These are phyloP conservation scores for Brachypalpus laphriformis DNA, from an alignment of 2,888 invertebrate genomes.

Conservation along the genomic window DNA sequence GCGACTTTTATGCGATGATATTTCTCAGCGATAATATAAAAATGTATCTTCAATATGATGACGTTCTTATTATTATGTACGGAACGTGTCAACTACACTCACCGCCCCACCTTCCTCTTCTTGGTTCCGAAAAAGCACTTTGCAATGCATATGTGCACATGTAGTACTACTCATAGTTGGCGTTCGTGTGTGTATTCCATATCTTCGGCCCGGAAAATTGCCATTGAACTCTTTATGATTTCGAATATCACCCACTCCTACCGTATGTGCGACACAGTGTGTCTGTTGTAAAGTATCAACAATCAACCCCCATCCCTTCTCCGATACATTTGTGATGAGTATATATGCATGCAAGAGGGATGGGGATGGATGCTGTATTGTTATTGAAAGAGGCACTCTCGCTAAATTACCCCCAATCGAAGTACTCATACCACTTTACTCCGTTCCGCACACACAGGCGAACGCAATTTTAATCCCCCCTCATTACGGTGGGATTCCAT, in stretches of 20 bases:
- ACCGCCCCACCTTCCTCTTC: neutral
- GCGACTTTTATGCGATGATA: slow-evolving; percentile 71
- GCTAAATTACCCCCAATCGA: slow-evolving; percentile 68
- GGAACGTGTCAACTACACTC: slow-evolving; percentile 72
- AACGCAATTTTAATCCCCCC: slow-evolving; percentile 65
- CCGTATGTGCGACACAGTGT: slow-evolving; percentile 1
- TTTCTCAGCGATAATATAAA: slow-evolving; percentile 67
- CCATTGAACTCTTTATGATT: slow-evolving; percentile 71
- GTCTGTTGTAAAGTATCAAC: slow-evolving; percentile 63
- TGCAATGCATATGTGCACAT: slow-evolving; percentile 55
- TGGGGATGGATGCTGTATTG: slow-evolving; percentile 46
- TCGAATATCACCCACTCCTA: slow-evolving; percentile 29
- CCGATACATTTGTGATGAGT: slow-evolving; percentile 54
- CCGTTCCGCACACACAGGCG: slow-evolving; percentile 6
- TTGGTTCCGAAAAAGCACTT: slow-evolving; percentile 45
- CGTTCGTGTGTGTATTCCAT: neutral
- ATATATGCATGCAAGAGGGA: slow-evolving; percentile 35
- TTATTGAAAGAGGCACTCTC: slow-evolving; percentile 73
- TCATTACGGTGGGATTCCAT: slow-evolving; percentile 66
- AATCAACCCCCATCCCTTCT: slow-evolving; percentile 40
- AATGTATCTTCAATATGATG: slow-evolving; percentile 72
- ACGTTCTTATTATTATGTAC: slow-evolving; percentile 72
- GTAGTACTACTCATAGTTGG: slow-evolving; percentile 1
- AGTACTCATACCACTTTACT: slow-evolving; percentile 9
- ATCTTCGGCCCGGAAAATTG: slow-evolving; percentile 42